These are phyloP conservation scores for Parasteatoda tepidariorum DNA, from an alignment of 1,140 invertebrate genomes.

Conservation along the genomic window DNA sequence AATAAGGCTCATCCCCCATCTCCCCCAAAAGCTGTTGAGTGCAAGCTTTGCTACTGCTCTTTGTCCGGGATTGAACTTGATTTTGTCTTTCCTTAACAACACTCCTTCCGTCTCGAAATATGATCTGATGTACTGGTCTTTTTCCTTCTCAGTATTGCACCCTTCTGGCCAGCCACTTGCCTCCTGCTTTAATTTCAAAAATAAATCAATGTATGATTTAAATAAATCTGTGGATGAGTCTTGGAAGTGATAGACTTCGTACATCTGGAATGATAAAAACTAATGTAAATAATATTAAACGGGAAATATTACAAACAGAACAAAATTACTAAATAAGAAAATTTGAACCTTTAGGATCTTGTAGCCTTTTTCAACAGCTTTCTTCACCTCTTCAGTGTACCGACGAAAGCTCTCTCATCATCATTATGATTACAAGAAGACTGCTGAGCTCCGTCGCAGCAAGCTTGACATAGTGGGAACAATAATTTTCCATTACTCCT, in stretches of 20 bases:
- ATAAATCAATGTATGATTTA: slow-evolving; percentile 8
- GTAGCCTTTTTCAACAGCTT: not conserved
- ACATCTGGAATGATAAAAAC: not conserved
- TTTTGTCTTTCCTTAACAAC: not conserved
- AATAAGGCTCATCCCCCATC: not conserved
- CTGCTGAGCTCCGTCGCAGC: not conserved
- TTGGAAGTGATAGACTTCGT: not conserved
- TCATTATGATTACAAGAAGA: not conserved
- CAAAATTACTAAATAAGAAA: too few relatives aligned
- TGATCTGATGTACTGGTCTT: not conserved
- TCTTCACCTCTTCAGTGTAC: not conserved
- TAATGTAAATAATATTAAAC: too few relatives aligned
- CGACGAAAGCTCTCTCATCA: not conserved
- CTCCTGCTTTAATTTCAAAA: not conserved
- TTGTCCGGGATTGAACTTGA: not conserved
- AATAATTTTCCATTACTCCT: too few relatives aligned
- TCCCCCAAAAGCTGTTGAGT: not conserved
- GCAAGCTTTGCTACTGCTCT: not conserved
- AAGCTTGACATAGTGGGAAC: not conserved
- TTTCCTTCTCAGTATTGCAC: not conserved
- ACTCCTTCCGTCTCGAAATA: not conserved
- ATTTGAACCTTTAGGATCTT: not conserved
- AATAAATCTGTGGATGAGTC: not conserved
- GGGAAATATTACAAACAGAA: too few relatives aligned
- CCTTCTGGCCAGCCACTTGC: not conserved